Evolutionary conservation across 2,888 invertebrate genomes (phyloP), one percentile per base, ranked within the genome.

Genomic region (Scotopteryx bipunctaria): DNA sequence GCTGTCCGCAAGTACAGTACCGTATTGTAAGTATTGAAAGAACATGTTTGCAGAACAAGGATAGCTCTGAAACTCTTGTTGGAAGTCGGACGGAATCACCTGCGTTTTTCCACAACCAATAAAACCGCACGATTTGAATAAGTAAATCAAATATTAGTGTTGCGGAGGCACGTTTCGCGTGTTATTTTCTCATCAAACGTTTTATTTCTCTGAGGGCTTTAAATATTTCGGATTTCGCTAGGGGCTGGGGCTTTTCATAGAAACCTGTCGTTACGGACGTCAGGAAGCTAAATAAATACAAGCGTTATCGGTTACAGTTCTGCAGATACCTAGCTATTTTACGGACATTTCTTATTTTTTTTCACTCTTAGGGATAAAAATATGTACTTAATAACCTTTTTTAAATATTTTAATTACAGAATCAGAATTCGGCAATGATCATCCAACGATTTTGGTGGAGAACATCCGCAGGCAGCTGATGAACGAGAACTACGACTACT

Each of bases 401-500:
- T n/a, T n/a, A n/a, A n/a, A n/a, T n/a, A n/a, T n/a, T n/a, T n/a
- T n/a, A n/a, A 1, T 42, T 42, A 2, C 44, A 50, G 50, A 35
- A 19, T 1, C 33, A 14, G 19, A 37, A 19, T 6, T 32, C 1
- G 14, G 19, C 11, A 31, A 46, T 3, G 23, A 50, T 11, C 53
- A 55, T 38, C 23, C 50, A 1, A 31, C 33, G 9, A 49, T 43
- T 3, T 51, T 73, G 6, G 55, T 57, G 3, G 56, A 53, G 2
- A 48, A 52, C 5, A 53, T 81, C 14, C 69, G 78, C 0, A 64
- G 71, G 3, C 69, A 78, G 46, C 68, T 82, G 15, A 78, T 77
- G 71, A 45, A 55, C 1, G 64, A 80, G 49, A 82, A 82, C 66
- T 81, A 81, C 50, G 81, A 82, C 57, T 83, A 83, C 53, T 51